These are phyloP conservation scores for Nebria brevicollis DNA, from an alignment of 2,888 invertebrate genomes.

Conservation along the genomic window DNA sequence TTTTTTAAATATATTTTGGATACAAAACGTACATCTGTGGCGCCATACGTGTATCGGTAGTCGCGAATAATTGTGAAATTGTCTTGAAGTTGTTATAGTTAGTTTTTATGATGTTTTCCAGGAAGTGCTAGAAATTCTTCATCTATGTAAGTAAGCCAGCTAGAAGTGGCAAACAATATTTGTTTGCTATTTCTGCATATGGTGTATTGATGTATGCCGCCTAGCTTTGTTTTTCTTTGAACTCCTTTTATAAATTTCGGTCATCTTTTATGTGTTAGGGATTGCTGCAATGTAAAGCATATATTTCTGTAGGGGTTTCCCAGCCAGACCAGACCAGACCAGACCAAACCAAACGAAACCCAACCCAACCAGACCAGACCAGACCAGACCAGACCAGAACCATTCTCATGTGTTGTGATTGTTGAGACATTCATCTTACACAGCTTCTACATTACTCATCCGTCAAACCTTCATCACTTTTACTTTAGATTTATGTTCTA, in stretches of 20 bases:
- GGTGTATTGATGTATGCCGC: background rate
- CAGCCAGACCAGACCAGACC: background rate
- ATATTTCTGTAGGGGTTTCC: background rate
- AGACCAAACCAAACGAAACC: background rate
- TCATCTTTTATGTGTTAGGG: background rate
- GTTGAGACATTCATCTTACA: conserved; percentile 1
- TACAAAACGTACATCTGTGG: background rate
- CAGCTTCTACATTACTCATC: background rate
- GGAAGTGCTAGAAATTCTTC: background rate
- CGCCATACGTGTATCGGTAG: background rate
- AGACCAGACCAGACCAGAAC: background rate
- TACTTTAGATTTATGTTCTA: conserved; percentile 1
- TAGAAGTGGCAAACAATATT: background rate
- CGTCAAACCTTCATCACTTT: conserved; percentile 1
- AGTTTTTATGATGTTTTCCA: background rate
- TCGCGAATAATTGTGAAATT: background rate
- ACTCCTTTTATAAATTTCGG: background rate
- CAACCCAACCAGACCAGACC: background rate
- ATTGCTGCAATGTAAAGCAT: background rate
- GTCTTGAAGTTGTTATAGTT: background rate
- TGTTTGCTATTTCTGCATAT: background rate
- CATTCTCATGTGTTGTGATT: background rate
- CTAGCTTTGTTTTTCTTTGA: background rate
- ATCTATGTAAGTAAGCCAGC: background rate
- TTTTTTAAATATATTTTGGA: background rate